Evolutionary conservation across 2,888 invertebrate species (phyloP), one percentile per base, ranked within the genome.

Genomic region (Neocrepidodera transversa): DNA sequence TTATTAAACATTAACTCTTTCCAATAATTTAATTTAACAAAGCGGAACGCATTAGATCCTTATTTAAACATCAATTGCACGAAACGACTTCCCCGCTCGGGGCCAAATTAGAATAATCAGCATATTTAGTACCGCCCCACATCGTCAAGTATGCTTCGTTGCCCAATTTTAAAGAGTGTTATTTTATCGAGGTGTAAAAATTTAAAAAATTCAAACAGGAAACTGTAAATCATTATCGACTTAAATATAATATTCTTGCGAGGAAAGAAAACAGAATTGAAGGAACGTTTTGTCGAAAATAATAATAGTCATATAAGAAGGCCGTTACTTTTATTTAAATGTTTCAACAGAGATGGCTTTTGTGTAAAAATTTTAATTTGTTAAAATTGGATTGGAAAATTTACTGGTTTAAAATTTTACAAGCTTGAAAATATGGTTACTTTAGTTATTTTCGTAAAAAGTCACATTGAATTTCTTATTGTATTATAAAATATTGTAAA

Each of bases 221-320:
- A 38, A 57, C 43, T 14, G 26, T 18, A 51, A 49, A 36, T 51
- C 36, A 50, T 51, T 50, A 18, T 35, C 36, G 26, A 36, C 32
- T 43, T 43, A 50, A 57, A 32, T 13, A 43, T 23, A 36, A 49
- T 49, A 50, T 42, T 42, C 23, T 26, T 26, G 18, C n/a, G 5
- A 35, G 45, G 10, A 11, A 36, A 38, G 20, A 57, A 57, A 51
- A 57, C 50, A 57, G 51, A 45, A 28, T 51, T 13, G 13, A 50
- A 50, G 50, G 23, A 30, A 43, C 50, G 36, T 45, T 57, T 26
- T 13, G 40, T 4, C 30, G 18, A 36, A 36, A 36, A 51, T 57
- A 57, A 58, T 58, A 26, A 52, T 51, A 52, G 49, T 59, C 49
- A 59, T n/a, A n/a, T 59, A 35, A 53, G 49, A 13, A 16, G 36